Evolutionary conservation across 64 coral and sea anemone genomes (phyloP).

Genomic region (Stylophora pistillata): DNA sequence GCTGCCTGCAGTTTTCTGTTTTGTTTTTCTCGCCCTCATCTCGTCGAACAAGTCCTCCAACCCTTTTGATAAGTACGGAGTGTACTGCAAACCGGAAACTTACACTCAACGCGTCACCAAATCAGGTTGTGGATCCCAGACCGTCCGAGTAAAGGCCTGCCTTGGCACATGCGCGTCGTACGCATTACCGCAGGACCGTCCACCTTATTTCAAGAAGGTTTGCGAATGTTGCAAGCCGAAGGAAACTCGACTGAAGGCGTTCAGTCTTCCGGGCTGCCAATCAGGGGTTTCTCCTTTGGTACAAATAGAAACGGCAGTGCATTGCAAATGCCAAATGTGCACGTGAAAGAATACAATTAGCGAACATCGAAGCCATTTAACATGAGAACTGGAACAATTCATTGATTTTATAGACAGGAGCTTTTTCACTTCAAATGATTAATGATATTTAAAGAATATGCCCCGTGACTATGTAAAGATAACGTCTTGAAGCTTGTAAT

Average conservation of each 20-base stretch:
- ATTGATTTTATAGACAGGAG: too few species aligned
- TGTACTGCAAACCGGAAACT: slow-evolving; percentile 70
- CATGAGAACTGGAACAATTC: too few species aligned
- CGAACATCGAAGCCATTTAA: background rate
- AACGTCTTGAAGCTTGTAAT: too few species aligned
- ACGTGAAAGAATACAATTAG: background rate
- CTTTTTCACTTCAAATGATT: too few species aligned
- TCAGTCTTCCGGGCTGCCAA: slow-evolving; percentile 40
- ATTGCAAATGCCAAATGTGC: slow-evolving; percentile 36
- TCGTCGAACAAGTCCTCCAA: slow-evolving; percentile 18
- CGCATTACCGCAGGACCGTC: slow-evolving; percentile 26
- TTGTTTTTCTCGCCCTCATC: background rate
- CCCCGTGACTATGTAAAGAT: too few species aligned
- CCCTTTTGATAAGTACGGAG: slow-evolving; percentile 61
- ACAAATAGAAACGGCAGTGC: slow-evolving; percentile 42
- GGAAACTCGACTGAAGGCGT: slow-evolving; percentile 8
- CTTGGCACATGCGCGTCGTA: slow-evolving; percentile 70
- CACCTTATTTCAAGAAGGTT: slow-evolving; percentile 43
- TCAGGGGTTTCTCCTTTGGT: slow-evolving; percentile 27
- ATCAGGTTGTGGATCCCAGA: slow-evolving; percentile 53
- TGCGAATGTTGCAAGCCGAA: slow-evolving; percentile 71
- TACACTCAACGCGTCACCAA: slow-evolving; percentile 2
- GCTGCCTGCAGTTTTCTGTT: background rate
- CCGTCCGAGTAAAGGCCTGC: slow-evolving; percentile 44
- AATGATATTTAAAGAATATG: too few species aligned